Evolutionary conservation across 2,113 vertebrate genomes (phyloP), one percentile per base, ranked within the genome.

Genomic region (Conger conger): DNA sequence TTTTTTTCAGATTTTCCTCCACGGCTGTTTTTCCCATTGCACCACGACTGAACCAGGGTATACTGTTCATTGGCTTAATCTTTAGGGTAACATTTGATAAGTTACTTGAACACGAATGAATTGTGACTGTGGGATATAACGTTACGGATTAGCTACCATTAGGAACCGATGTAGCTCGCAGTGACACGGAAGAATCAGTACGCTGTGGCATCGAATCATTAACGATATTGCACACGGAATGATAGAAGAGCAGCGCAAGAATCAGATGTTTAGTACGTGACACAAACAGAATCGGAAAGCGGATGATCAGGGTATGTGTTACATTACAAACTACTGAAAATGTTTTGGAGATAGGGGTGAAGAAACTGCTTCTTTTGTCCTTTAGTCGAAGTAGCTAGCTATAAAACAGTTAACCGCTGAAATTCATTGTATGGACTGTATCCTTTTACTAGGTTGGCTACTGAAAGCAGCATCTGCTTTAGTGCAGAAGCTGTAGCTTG

Each of bases 281-380:
- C 37, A 76, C 13, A 68, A 45, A 38, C 23, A 8, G 9, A 73
- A n/a, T 17, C 27, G 40, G 54, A 33, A 40, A 17, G 68, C 68
- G 68, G 15, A 79, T 63, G 27, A 27, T 83, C 82, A 45, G 73
- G 45, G 33, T 45, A 42, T 54, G 79, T 88, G 87, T 86, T 86
- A 78, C 7, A 77, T 60, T 77, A n/a, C 1, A 79, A 80, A 83
- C 50, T 50, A 15, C 1, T 50, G 11, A 13, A 1, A 3, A 15
- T 60, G 45, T 77, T 63, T 83, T n/a, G 60, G 8, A 16, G 16
- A 36, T 36, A 54, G 76, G 63, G 9, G 27, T 73, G n/a, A 73
- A 73, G n/a, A 13, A 73, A 33, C 68, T 4, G 4, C 13, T 38
- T 38, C 38, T 68, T 83, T 83, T 83, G 60, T 83, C 18, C 37